phyloP scores from a whole-genome alignment of 2,113 vertebrate genomes.

The Tychaedon coryphoeus region DNA sequence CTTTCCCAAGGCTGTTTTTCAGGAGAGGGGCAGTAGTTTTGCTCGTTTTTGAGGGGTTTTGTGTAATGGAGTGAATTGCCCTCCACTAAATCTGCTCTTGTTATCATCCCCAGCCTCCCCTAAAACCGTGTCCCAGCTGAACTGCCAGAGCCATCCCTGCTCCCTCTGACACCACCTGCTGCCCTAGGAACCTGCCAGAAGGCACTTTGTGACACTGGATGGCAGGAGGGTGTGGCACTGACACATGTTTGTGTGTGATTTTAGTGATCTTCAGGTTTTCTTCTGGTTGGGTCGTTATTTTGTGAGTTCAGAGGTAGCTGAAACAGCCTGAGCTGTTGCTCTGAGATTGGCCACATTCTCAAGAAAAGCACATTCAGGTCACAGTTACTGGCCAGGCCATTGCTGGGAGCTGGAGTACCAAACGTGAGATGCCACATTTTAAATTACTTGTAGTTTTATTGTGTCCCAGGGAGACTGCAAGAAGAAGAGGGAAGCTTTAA shows the following conservation, averaged over 20 bases:
- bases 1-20: not conserved
- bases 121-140: not conserved
- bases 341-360: not conserved
- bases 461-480: not conserved
- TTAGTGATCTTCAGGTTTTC: not conserved
- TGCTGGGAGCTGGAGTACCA: not conserved
- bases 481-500: not conserved
- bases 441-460: not conserved
- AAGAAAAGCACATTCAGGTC: not conserved
- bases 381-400: not conserved
- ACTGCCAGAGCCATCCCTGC: not conserved
- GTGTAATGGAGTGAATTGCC: fast-evolving
- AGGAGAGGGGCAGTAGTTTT: not conserved
- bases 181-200: not conserved
- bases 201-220: fast-evolving
- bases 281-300: not conserved
- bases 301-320: not conserved
- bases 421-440: not conserved
- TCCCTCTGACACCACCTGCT: not conserved
- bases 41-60: not conserved
- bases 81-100: fast-evolving
- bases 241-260: fast-evolving
- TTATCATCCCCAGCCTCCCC: fast-evolving
- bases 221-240: not conserved
- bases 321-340: not conserved